A percentile compares a stretch with the other conserved stretches of the same genome.
phyloP scores from a whole-genome alignment of 2,888 invertebrate genomes.

The Slavum lentiscoides region DNA sequence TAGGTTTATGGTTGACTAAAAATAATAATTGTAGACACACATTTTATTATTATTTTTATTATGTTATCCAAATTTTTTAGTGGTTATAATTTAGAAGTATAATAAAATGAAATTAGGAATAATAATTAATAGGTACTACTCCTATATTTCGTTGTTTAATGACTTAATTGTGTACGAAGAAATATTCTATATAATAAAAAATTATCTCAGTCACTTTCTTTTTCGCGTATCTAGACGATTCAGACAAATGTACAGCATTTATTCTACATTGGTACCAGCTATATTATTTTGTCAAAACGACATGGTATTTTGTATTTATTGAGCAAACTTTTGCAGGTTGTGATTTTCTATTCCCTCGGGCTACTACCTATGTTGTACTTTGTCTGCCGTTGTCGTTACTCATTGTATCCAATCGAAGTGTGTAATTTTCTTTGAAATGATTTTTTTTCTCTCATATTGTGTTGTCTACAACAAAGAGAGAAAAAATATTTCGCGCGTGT shows the following conservation, averaged over 20 bases:
- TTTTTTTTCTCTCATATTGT: conserved; percentile 25
- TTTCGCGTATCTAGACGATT: background rate
- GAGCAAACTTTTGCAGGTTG: conserved; percentile 47
- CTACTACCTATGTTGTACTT: background rate
- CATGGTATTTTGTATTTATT: conserved; percentile 44
- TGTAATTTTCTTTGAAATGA: conserved; percentile 36
- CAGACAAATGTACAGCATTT: background rate
- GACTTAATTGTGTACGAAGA: conserved; percentile 16
- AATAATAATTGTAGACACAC: too few species aligned
- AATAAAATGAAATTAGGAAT: background rate
- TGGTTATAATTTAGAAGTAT: conserved; percentile 28
- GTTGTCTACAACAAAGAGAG: conserved; percentile 22
- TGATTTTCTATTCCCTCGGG: conserved; percentile 46
- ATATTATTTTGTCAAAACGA: conserved; percentile 37
- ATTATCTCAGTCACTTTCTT: conserved; percentile 5
- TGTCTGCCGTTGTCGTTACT: background rate
- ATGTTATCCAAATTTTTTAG: conserved; percentile 20
- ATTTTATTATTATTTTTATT: too few species aligned
- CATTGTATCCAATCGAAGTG: conserved; percentile 25
- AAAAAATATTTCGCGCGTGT: background rate
- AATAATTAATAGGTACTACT: conserved; percentile 10
- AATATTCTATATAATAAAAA: background rate
- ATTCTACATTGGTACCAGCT: too few species aligned
- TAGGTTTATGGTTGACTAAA: too few species aligned
- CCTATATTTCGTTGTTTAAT: background rate